Evolutionary conservation across 2,113 vertebrate genomes (phyloP), one percentile per base, ranked within the genome.

Genomic region (Hypomesus transpacificus): DNA sequence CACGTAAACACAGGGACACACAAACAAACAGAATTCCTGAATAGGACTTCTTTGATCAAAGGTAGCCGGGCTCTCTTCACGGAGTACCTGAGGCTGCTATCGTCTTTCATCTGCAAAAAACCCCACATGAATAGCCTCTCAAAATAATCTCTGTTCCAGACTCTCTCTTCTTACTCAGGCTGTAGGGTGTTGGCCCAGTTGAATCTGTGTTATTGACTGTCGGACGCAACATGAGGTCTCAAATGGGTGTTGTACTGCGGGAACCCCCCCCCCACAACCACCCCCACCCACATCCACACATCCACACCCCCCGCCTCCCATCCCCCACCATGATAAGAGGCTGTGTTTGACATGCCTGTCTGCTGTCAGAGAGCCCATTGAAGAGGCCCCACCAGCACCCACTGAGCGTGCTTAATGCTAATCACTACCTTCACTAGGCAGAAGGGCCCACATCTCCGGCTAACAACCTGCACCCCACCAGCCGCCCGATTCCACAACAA

Each of bases 361-460:
- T 58, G 62, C 63, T 57, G 63, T 20, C 70, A n/a, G 57, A 9
- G 50, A 28, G 24, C 17, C 71, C 14, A n/a, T 21, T 46, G 21
- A 77, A 46, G 78, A 78, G 78, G 77, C 80, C 80, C 82, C 63
- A 74, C 77, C 79, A 71, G 78, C 69, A 28, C 75, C 78, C 79
- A 78, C 68, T 77, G 74, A 74, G 68, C 80, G 75, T 77, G 65
- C 78, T 81, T 20, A 20, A 56, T 56, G 54, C 54, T 18, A 20
- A 46, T 46, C 39, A 13, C 39, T 46, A 46, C 39, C 39, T 46
- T 46, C 39, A 8, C 39, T 7, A 46, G 9, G 8, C 39, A 13
- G 39, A 46, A 13, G 39, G 39, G 39, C 39, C 39, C 39, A 9
- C 39, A 46, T 46, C 39, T 46, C 39, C 1, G 9, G 39, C 39